Evolutionary conservation across 2,888 invertebrate species (phyloP), one percentile per base, ranked within the genome.

Genomic region (Drosophila tanythrix): DNA sequence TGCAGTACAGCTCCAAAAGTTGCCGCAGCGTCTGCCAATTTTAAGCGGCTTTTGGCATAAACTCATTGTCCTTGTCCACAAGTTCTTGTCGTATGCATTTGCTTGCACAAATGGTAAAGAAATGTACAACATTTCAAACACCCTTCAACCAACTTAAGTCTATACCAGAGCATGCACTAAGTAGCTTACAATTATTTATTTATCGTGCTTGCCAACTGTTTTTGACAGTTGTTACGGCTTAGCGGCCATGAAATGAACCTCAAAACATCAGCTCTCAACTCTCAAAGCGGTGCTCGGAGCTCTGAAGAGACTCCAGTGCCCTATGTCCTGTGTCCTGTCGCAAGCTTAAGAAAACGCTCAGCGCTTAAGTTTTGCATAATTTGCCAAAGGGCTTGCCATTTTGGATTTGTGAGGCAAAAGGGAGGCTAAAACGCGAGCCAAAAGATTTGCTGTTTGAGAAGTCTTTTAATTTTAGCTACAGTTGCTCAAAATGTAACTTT

Each of bases 121-220:
- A 73, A 69, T 68, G 58, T 55, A n/a, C 27, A 25, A 61, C 56
- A 68, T 48, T 59, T 56, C 25, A 61, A 15, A 52, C 51, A 81
- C 27, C 33, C 27, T 33, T 25, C 18, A 11, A 4, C 29, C 55
- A n/a, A 15, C 7, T 50, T 40, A 55, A 33, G 27, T 46, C 21
- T 52, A 51, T 50, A 36, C 50, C 15, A 25, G 52, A 18, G 11
- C 57, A 36, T 59, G 46, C 63, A 56, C 60, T 82, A 83, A 83
- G 83, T 75, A 80, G 83, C 83, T 83, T 83, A 83, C 83, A 83
- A 83, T 83, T 83, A 83, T 83, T 83, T 83, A 83, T 83, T 83
- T 83, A 83, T 55, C 4, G 38, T n/a, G 48, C 50, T 72, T 79
- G 33, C 50, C 64, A 72, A 67, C 67, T 71, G 74, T 62, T 79